Base-by-base conservation (phyloP, 2,113 vertebrate species). In the Narcine bancroftii region DNA sequence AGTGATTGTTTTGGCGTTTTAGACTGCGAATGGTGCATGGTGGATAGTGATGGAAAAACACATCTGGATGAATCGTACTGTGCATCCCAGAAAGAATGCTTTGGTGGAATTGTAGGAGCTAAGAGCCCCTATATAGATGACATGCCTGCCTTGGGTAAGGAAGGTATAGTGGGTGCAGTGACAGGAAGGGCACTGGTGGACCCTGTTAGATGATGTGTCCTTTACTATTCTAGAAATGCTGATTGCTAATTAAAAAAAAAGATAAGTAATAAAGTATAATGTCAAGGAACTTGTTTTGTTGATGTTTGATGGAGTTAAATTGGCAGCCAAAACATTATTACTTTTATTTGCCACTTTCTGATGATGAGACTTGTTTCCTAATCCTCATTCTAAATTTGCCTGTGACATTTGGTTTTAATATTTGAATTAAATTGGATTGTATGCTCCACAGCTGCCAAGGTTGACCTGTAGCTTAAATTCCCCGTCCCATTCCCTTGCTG, bases 11-110 rank as follows among this genome's bases (percentile, higher is more conserved):
- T 99, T 5, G 99, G 99, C 0, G 98, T 99, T 92, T 93, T 99
- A 95, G 98, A 99, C 94, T 99, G 99, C 0, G 99, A 99, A 94
- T 99, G 99, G 99, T 99, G 98, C 93, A 97, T 97, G 97, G 97
- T 99, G 93, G 99, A 99, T 96, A 98, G 98, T 0, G 99, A 99
- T 45, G 98, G 98, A 17, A 99, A 99, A 94, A 98, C 98, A 0
- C 98, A 98, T 47, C 95, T 99, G 92, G 98, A 98, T 94, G 98
- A 98, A 93, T 97, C 99, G 0, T 99, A 99, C 93, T 99, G 99
- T 92, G 98, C 99, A 7, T 97, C 97, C 79, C 98, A 99, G 95
- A 99, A 99, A 94, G 99, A 99, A 92, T 99, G 99, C 85, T 99
- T 99, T 0, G 99, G 99, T 0, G 99, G 99, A 15, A 99, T 99